A percentile compares a stretch with the other conserved stretches of the same genome.
phyloP scores from a whole-genome alignment of 2,888 invertebrate genomes.

The Synergus itoensis region DNA sequence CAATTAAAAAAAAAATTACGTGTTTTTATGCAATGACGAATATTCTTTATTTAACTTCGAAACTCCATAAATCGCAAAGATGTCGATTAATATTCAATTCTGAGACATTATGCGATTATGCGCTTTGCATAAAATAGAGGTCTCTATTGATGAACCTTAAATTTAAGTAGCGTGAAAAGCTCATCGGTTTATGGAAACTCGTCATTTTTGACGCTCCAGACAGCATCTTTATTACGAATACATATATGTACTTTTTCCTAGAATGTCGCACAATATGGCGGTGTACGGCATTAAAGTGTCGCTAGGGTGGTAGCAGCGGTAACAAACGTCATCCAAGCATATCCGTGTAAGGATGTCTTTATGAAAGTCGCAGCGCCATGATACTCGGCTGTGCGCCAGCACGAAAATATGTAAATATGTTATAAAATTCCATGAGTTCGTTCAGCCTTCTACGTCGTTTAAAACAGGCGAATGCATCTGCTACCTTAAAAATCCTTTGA shows the following conservation, averaged over 20 bases:
- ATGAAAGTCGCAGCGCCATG: background rate
- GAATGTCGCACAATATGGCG: background rate
- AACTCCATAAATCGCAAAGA: too few species aligned
- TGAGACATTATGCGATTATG: too few species aligned
- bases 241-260: background rate
- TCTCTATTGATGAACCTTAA: too few species aligned
- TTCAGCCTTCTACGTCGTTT: background rate
- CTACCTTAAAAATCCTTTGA: background rate
- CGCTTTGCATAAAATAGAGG: too few species aligned
- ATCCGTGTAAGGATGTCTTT: background rate
- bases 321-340: background rate
- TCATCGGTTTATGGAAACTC: background rate
- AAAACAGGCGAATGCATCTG: background rate
- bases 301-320: background rate
- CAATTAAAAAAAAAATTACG: too few species aligned
- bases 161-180: background rate
- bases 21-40: too few species aligned
- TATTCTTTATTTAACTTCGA: too few species aligned
- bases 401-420: background rate
- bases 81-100: too few species aligned
- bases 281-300: background rate
- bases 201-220: too few species aligned
- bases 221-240: background rate
- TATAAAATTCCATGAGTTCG: background rate
- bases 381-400: background rate